Percentiles rank a stretch among this genome's conserved stretches.
These are phyloP conservation scores for Lutra lutra DNA, from an alignment of 2,797 vertebrate genomes.

Conservation along the genomic window DNA sequence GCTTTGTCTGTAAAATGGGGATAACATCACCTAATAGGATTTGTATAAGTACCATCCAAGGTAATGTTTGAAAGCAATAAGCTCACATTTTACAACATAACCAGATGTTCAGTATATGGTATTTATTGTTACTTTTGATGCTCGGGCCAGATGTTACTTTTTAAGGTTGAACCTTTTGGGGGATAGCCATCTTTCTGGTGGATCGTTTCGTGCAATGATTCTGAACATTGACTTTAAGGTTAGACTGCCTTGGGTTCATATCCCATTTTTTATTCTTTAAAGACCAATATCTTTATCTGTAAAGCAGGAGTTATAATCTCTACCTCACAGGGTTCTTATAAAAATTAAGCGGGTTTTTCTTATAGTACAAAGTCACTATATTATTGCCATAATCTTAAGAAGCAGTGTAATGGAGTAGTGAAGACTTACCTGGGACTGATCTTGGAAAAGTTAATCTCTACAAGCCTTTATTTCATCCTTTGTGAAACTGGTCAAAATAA, in stretches of 20 bases:
- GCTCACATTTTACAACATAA: not conserved
- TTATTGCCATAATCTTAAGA: not conserved
- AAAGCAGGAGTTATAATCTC: not conserved
- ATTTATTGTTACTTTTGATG: not conserved
- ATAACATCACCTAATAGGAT: not conserved
- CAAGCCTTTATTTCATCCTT: not conserved
- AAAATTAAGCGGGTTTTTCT: not conserved
- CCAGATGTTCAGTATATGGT: not conserved
- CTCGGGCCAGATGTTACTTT: not conserved
- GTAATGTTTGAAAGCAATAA: not conserved
- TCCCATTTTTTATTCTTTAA: slow-evolving; percentile 1
- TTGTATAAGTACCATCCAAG: not conserved
- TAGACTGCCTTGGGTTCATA: not conserved
- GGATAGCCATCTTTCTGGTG: not conserved
- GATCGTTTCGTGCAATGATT: not conserved
- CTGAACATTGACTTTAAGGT: not conserved
- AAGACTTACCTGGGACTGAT: not conserved
- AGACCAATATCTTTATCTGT: not conserved
- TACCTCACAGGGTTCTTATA: not conserved
- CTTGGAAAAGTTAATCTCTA: slow-evolving; percentile 15
- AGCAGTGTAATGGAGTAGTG: not conserved
- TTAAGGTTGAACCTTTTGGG: not conserved
- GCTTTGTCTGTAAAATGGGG: not conserved
- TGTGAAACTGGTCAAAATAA: not conserved
- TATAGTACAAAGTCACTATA: not conserved